Conservation (phyloP, 2,888 invertebrate genomes). For the Xylota segnis region DNA sequence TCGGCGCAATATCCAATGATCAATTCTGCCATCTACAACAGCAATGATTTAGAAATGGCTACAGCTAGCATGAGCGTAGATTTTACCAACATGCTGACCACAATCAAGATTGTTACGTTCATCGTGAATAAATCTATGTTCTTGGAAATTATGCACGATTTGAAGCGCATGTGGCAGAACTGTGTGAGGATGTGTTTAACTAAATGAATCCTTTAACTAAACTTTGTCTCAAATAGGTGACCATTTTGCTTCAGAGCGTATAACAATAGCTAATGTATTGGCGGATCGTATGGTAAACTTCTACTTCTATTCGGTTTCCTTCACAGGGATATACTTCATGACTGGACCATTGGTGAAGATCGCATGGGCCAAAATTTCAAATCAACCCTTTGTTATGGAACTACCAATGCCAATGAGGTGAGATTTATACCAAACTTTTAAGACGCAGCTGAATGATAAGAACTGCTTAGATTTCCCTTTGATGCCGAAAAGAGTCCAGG, state of each 20-base stretch:
- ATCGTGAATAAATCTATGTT: conserved; percentile 80
- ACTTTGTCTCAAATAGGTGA: conserved; percentile 72
- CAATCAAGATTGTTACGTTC: conserved; percentile 82
- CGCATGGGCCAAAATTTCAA: conserved; percentile 72
- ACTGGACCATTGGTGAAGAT: conserved; percentile 80
- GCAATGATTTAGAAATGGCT: conserved; percentile 80
- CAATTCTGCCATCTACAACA: conserved; percentile 79
- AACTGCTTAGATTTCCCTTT: conserved; percentile 80
- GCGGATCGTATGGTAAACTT: conserved; percentile 78
- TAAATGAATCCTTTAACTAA: not conserved
- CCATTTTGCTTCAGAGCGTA: conserved; percentile 64
- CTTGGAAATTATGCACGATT: conserved; percentile 79
- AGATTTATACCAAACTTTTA: not conserved
- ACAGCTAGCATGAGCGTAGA: conserved; percentile 81
- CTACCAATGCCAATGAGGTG: conserved; percentile 83
- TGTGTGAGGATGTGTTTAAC: conserved; percentile 77
- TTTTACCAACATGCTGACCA: conserved; percentile 81
- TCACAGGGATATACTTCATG: conserved; percentile 82
- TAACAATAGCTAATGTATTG: conserved; percentile 78
- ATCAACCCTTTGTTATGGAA: conserved; percentile 77
- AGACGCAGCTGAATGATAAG: too few species aligned
- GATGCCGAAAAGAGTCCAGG: conserved; percentile 80
- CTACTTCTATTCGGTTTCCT: conserved; percentile 79
- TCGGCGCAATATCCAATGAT: conserved; percentile 82
- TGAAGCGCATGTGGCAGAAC: conserved; percentile 79